Evolutionary conservation across 37 sponge, comb jelly and placozoan species (phyloP), one percentile per base, ranked within the genome.

Genomic region (Crambe crambe): DNA sequence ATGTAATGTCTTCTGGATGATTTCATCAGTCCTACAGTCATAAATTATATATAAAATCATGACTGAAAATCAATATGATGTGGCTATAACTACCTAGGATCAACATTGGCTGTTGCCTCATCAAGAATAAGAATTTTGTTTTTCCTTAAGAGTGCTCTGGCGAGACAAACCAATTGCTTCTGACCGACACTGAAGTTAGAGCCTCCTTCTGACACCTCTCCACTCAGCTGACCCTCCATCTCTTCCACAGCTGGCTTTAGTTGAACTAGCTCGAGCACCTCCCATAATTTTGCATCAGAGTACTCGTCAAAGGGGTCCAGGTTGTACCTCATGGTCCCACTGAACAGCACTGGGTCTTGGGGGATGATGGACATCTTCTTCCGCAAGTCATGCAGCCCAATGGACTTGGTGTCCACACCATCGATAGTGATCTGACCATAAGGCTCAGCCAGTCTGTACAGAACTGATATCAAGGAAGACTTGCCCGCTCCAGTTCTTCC

Each of bases 401-500:
- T 70, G 29, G 83, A 79, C 54, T 81, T 78, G 61, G 70, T 81
- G 44, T 89, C 65, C 15, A 90, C 73, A 20, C 91, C 94, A 77
- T 96, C 97, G 47, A 96, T 83, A 23, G 76, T 75, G 42, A 96
- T 57, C 51, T 37, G 56, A 43, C 97, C 97, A 42, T 64, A 78
- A 2, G 97, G 93, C 74, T 92, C 94, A 26, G 91, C 97, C 61
- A 96, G 67, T 71, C 97, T 36, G 80, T 90, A 96, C 42, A 96
- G 83, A 20, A 93, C 86, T 26, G 91, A 69, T 30, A 87, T 76
- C 25, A 96, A 70, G 0, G 97, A 96, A 22, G 94, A 93, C 72
- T 96, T 96, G 35, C 97, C 97, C 47, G 97, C 97, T 36, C 97
- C 97, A 56, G 97, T 96, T 1, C 97, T 77, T 54, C 97, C 97